These are phyloP conservation scores for Salmo trutta DNA, from an alignment of 2,797 vertebrate genomes.

Conservation along the genomic window DNA sequence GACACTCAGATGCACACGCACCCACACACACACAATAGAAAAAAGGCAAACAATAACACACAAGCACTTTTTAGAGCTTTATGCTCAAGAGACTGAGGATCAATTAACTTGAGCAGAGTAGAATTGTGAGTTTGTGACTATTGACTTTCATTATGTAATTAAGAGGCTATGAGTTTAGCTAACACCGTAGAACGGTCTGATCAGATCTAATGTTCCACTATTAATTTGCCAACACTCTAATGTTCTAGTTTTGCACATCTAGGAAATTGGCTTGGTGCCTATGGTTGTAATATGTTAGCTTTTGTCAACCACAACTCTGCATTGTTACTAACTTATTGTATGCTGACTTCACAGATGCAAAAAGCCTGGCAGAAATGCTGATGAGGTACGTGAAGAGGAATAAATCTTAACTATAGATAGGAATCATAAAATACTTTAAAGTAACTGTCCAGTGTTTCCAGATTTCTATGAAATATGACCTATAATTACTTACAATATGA, in stretches of 20 bases:
- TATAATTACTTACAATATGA: too few relatives aligned
- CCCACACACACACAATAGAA: conserved; percentile 10
- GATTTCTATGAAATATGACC: too few relatives aligned
- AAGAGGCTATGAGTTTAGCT: conserved; percentile 6
- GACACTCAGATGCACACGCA: background rate
- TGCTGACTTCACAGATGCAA: conserved; percentile 92
- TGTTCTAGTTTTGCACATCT: conserved; percentile 12
- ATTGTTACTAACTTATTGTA: conserved; percentile 53
- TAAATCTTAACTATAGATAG: background rate
- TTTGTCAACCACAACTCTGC: conserved; percentile 29
- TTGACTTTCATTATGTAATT: conserved; percentile 21
- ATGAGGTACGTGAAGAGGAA: conserved; percentile 87
- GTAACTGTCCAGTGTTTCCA: too few relatives aligned
- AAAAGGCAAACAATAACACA: background rate
- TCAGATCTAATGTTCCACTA: background rate
- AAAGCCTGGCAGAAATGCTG: conserved; percentile 99
- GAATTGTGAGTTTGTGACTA: background rate
- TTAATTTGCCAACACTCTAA: background rate
- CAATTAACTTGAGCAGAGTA: conserved; percentile 4
- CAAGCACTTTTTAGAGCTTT: conserved; percentile 9
- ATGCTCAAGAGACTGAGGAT: background rate
- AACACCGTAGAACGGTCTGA: background rate
- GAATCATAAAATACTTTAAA: background rate
- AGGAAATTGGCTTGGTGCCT: conserved; percentile 16
- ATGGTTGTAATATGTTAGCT: conserved; percentile 28